phyloP scores from a whole-genome alignment of 2,888 invertebrate species.

The Psylliodes chrysocephalus region DNA sequence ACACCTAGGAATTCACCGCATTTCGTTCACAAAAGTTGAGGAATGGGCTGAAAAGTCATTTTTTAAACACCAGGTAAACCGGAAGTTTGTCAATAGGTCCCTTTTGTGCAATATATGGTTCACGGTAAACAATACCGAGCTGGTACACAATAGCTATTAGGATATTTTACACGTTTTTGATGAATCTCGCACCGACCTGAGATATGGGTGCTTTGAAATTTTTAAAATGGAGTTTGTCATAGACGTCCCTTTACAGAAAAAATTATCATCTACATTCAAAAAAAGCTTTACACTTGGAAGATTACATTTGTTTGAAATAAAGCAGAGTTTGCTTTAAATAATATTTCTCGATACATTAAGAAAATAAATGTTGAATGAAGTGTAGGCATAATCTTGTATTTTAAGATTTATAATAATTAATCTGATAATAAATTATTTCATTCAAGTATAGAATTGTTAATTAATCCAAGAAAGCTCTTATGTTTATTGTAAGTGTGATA shows the following conservation, averaged over 20 bases:
- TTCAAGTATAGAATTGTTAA: too few relatives aligned
- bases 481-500: too few relatives aligned
- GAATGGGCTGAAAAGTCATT: conserved; percentile 39
- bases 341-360: too few relatives aligned
- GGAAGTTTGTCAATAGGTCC: conserved; percentile 44
- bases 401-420: too few relatives aligned
- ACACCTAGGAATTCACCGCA: conserved; percentile 39
- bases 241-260: neutral
- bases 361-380: too few relatives aligned
- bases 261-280: too few relatives aligned
- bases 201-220: conserved; percentile 17
- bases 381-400: too few relatives aligned
- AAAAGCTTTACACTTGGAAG: too few relatives aligned
- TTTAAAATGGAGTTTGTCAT: conserved; percentile 6
- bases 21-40: conserved; percentile 15
- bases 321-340: too few relatives aligned
- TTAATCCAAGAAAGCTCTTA: too few relatives aligned
- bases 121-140: conserved; percentile 40
- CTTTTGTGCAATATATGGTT: conserved; percentile 44
- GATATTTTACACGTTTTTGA: conserved; percentile 42
- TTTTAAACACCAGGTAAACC: conserved; percentile 44
- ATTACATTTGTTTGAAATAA: too few relatives aligned
- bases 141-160: conserved; percentile 40
- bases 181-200: conserved; percentile 33
- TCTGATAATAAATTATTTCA: too few relatives aligned